Percentiles rank a stretch among this genome's conserved stretches.
phyloP scores from a whole-genome alignment of 2,888 invertebrate species.

The Sphecodes monilicornis region DNA sequence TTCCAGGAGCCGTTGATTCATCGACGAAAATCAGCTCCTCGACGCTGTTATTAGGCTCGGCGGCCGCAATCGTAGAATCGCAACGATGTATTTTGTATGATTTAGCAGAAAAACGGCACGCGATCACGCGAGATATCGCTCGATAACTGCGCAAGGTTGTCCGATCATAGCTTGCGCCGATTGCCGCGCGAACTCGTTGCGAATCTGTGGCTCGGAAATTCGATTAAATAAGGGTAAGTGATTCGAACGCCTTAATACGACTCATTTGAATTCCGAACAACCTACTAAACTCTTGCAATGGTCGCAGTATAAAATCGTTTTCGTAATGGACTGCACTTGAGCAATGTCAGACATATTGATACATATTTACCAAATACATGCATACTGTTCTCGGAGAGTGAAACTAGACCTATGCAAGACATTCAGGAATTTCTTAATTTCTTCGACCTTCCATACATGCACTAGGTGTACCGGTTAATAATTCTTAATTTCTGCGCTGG shows the following conservation, averaged over 20 bases:
- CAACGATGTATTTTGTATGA: slow-evolving; percentile 7
- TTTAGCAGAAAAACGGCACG: slow-evolving; percentile 16
- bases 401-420: neutral
- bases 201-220: neutral
- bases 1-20: neutral
- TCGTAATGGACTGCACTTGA: neutral
- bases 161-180: neutral
- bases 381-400: neutral
- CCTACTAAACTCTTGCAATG: neutral
- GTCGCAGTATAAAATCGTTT: neutral
- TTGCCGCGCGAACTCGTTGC: neutral
- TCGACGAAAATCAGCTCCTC: neutral
- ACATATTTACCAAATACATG: neutral
- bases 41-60: neutral
- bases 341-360: neutral
- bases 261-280: neutral
- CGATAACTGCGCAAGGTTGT: slow-evolving; percentile 36
- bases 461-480: too few species aligned
- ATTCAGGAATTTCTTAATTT: neutral
- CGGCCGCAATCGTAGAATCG: neutral
- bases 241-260: neutral
- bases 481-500: too few species aligned
- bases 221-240: neutral
- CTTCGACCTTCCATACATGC: neutral
- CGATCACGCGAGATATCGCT: slow-evolving; percentile 37